These are phyloP conservation scores for Sebastes oblongus DNA, from an alignment of 2,797 vertebrate genomes.

Conservation along the genomic window DNA sequence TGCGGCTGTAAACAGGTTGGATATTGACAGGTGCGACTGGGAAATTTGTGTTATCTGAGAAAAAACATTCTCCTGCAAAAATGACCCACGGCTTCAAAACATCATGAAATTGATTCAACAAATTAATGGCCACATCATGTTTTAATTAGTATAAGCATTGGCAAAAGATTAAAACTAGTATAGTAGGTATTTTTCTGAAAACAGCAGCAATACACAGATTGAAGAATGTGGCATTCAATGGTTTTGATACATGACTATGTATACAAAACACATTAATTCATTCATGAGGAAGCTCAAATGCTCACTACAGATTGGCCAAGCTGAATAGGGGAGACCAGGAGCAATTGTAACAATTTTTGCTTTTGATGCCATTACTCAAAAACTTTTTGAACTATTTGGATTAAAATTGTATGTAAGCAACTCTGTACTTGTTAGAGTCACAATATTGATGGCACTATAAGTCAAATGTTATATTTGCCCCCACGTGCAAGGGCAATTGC, in stretches of 20 bases:
- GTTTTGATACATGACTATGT: neutral
- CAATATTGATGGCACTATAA: too few species aligned
- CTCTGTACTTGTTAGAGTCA: too few species aligned
- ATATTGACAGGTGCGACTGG: conserved; percentile 26
- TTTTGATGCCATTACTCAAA: too few species aligned
- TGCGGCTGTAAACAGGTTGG: conserved; percentile 31
- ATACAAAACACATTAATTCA: neutral
- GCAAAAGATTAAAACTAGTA: neutral
- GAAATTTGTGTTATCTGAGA: conserved; percentile 13
- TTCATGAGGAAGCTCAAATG: neutral
- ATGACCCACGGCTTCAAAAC: neutral
- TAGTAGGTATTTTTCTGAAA: neutral
- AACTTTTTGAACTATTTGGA: too few species aligned
- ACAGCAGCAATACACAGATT: neutral
- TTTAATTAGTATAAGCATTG: neutral
- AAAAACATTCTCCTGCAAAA: neutral
- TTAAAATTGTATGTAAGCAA: too few species aligned
- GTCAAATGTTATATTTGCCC: too few species aligned
- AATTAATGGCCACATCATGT: neutral
- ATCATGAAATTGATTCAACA: neutral
- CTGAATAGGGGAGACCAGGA: neutral
- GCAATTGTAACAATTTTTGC: too few species aligned
- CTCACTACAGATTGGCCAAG: neutral
- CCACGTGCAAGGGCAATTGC: too few species aligned
- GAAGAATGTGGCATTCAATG: neutral